Conservation (phyloP, 2,888 invertebrate species). For the Synanthedon formicaeformis region DNA sequence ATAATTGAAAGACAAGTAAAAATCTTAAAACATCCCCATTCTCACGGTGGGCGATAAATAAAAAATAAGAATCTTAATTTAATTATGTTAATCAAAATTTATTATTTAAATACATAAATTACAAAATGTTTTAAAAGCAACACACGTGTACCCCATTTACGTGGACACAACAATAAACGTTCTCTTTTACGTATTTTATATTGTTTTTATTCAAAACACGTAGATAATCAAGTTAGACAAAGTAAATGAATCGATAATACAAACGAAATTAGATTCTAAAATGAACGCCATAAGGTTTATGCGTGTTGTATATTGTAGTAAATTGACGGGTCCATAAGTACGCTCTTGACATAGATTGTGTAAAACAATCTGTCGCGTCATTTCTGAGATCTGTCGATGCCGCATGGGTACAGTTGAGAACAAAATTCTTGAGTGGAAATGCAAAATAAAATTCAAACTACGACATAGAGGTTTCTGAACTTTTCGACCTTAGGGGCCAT, state of each 20-base stretch:
- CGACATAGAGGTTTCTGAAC: no score
- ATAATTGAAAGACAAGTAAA: no score
- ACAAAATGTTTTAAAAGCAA: conserved; percentile 15
- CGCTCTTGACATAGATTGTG: conserved; percentile 54
- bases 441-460: no score
- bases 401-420: conserved; percentile 6
- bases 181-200: conserved; percentile 15
- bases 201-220: conserved; percentile 33
- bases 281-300: not conserved
- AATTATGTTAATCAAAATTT: no score
- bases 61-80: no score
- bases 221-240: conserved; percentile 17
- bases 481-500: no score
- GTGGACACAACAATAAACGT: conserved; percentile 31
- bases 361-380: conserved; percentile 35
- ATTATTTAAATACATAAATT: not conserved
- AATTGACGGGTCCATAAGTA: conserved; percentile 7
- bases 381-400: conserved; percentile 30
- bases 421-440: not conserved
- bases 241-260: conserved; percentile 2
- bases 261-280: not conserved
- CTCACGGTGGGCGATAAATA: no score
- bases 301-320: not conserved
- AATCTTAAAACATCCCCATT: no score
- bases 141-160: conserved; percentile 49